These are phyloP conservation scores for Eudasyphora cyanicolor DNA, from an alignment of 2,888 invertebrate genomes.

Conservation along the genomic window DNA sequence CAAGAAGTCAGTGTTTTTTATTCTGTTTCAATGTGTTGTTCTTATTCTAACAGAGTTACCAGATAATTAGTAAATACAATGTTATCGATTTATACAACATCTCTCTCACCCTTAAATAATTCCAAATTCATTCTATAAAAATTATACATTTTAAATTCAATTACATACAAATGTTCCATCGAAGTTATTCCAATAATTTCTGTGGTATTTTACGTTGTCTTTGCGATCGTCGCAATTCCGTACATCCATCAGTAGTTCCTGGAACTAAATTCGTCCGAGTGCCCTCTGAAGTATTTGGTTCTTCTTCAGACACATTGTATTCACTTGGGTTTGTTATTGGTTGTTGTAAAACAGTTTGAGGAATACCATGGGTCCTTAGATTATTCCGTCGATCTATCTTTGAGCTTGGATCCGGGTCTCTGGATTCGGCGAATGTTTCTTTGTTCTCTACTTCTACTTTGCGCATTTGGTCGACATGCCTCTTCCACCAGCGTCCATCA, in stretches of 20 bases:
- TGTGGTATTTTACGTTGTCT: background rate
- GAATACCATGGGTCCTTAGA: background rate
- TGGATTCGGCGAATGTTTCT: background rate
- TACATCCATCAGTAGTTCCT: background rate
- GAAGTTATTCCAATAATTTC: background rate
- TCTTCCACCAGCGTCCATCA: conserved; percentile 50
- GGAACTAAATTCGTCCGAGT: background rate
- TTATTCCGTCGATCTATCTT: background rate
- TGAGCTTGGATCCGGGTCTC: background rate
- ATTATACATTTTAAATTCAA: too few relatives aligned
- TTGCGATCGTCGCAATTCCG: background rate
- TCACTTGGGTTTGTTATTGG: background rate
- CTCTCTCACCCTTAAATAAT: too few relatives aligned
- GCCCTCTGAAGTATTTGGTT: too few relatives aligned
- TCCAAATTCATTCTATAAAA: too few relatives aligned
- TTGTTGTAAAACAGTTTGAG: background rate
- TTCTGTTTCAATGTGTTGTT: too few relatives aligned
- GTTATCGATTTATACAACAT: too few relatives aligned
- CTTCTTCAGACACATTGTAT: background rate
- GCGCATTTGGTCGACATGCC: conserved; percentile 45
- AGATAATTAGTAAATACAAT: too few relatives aligned
- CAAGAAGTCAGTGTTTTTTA: too few relatives aligned
- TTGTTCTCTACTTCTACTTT: background rate
- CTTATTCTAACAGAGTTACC: too few relatives aligned
- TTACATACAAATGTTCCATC: too few relatives aligned